A percentile compares a stretch with the other conserved stretches of the same genome.
Evolutionary conservation across 1,140 invertebrate genomes (phyloP).

Genomic region (Cherax destructor): DNA sequence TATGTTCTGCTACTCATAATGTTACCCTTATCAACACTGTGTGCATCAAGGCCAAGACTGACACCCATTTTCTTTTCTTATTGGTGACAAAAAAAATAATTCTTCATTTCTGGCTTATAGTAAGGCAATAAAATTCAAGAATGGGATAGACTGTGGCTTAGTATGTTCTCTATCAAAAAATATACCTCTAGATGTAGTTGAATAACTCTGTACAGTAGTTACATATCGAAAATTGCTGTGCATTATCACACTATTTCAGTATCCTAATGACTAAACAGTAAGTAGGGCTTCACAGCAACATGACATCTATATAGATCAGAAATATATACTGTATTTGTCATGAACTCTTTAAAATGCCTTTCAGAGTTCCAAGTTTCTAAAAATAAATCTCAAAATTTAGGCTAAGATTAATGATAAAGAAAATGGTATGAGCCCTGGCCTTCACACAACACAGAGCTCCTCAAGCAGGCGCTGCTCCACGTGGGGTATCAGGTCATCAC

Average conservation of each 20-base stretch:
- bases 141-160: conserved; percentile 40
- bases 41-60: conserved; percentile 50
- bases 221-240: conserved; percentile 26
- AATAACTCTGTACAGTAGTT: conserved; percentile 54
- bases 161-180: conserved; percentile 46
- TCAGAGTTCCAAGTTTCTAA: neutral
- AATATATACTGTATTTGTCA: conserved; percentile 3
- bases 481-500: conserved; percentile 50
- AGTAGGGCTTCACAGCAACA: conserved; percentile 36
- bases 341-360: neutral
- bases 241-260: conserved; percentile 17
- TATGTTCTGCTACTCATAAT: neutral
- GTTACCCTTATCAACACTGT: neutral
- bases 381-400: neutral
- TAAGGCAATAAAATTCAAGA: conserved; percentile 44
- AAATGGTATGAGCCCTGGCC: conserved; percentile 40
- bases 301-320: conserved; percentile 36
- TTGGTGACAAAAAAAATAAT: neutral
- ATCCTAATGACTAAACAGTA: conserved; percentile 36
- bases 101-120: conserved; percentile 3
- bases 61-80: conserved; percentile 6
- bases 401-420: neutral
- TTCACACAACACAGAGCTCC: conserved; percentile 65
- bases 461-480: conserved; percentile 60
- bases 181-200: conserved; percentile 50